Percentiles rank a stretch among this genome's conserved stretches.
phyloP scores from a whole-genome alignment of 1,140 invertebrate species.

The Antheraea mylitta region DNA sequence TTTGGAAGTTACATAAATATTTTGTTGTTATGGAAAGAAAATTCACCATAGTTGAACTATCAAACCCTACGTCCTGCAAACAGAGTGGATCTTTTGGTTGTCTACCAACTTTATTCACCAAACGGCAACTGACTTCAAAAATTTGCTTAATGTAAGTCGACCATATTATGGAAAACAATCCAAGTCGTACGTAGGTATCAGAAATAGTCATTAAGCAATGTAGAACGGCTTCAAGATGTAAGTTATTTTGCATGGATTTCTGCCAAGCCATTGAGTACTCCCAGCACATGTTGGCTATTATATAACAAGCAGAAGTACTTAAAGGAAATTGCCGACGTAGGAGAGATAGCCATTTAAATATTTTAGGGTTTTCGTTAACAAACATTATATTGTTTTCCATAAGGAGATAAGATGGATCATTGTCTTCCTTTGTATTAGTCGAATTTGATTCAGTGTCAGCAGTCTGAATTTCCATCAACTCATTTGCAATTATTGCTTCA shows the following conservation, averaged over 20 bases:
- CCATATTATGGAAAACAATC: constrained; percentile 92
- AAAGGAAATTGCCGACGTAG: constrained; percentile 90
- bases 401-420: constrained; percentile 47
- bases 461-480: constrained; percentile 49
- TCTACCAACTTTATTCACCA: constrained; percentile 94
- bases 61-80: constrained; percentile 86
- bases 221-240: constrained; percentile 82
- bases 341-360: constrained; percentile 81
- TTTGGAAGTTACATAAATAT: constrained; percentile 89
- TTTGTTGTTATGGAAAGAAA: constrained; percentile 85
- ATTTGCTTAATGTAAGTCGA: constrained; percentile 88
- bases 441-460: constrained; percentile 25
- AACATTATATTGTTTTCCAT: constrained; percentile 52
- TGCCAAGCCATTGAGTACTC: constrained; percentile 93
- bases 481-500: constrained; percentile 59
- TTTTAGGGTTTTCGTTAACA: constrained; percentile 60
- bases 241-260: constrained; percentile 85
- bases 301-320: constrained; percentile 87
- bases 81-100: constrained; percentile 91
- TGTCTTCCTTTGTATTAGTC: constrained; percentile 32
- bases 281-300: constrained; percentile 93
- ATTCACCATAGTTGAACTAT: constrained; percentile 82
- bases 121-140: constrained; percentile 85
- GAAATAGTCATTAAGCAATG: constrained; percentile 81
- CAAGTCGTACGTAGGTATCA: constrained; percentile 83